Conservation (phyloP, 2,888 invertebrate species). For the Xestia xanthographa region DNA sequence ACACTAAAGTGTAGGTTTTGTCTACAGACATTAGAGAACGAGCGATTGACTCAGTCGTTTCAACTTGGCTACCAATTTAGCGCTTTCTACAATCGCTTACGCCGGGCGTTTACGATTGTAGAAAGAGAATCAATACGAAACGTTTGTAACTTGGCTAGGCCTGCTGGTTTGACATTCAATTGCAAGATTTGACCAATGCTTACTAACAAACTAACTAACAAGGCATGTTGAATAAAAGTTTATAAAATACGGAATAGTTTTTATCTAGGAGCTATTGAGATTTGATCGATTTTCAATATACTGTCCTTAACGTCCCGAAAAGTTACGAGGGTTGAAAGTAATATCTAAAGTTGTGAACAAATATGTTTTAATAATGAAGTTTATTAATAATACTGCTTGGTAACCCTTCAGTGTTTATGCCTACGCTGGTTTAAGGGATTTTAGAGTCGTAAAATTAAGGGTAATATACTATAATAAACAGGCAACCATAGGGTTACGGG, state of each 20-base stretch:
- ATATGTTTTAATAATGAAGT: conserved; percentile 41
- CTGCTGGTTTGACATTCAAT: too few species aligned
- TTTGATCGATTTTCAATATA: background rate
- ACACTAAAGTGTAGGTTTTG: too few species aligned
- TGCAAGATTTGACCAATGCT: too few species aligned
- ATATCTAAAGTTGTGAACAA: conserved; percentile 38
- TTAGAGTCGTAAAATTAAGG: conserved; percentile 4
- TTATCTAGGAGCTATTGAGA: background rate
- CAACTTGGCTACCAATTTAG: too few species aligned
- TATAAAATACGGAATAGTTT: background rate
- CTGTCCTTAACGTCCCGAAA: conserved; percentile 1
- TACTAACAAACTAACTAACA: too few species aligned
- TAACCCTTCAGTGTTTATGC: background rate
- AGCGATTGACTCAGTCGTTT: too few species aligned
- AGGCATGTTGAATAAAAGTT: too few species aligned
- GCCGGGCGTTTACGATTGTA: too few species aligned
- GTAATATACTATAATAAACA: background rate
- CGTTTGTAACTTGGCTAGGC: too few species aligned
- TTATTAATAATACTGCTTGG: conserved; percentile 42
- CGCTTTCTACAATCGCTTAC: too few species aligned
- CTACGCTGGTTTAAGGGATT: background rate
- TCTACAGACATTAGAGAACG: too few species aligned
- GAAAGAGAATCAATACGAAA: too few species aligned
- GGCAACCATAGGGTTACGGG: background rate
- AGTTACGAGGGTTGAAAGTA: conserved; percentile 37